Evolutionary conservation across 2,113 vertebrate genomes (phyloP), one percentile per base, ranked within the genome.

Genomic region (Micronycteris hirsuta): DNA sequence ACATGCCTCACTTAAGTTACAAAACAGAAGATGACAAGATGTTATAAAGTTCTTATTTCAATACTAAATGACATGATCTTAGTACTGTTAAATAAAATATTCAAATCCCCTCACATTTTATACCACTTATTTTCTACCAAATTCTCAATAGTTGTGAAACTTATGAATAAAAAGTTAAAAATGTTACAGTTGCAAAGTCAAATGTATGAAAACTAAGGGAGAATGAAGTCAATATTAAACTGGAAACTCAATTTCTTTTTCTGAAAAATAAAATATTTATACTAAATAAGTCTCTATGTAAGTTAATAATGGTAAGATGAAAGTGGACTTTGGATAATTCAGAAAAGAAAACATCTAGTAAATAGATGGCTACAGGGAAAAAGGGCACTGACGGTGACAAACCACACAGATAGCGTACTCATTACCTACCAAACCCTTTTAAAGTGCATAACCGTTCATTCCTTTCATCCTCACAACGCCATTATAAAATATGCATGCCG

Each of bases 191-290:
- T 76, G 20, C 67, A 88, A 93, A 61, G 28, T 31, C 4, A n/a
- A 61, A 26, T 15, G 71, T 65, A 83, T 43, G 19, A 87, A 94
- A 92, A 88, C 20, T 20, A 84, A 67, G 63, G 77, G 49, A 88
- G 45, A 86, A 43, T 14, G 1, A 61, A 70, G 47, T 86, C 63
- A 95, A 56, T 74, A 56, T 65, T 5, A 85, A 45, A 89, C 5
- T 68, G 41, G 61, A 16, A 76, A 52, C 8, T 90, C 54, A 86
- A 67, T 45, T 63, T 49, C 38, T 38, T 45, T 88, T 70, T 86
- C 88, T 94, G 38, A 87, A 63, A 71, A 88, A 49, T n/a, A 85
- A 63, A 73, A 19, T 43, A 95, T 38, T 31, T 17, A 76, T 41
- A 81, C 58, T 92, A 74, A 93, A 33, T 70, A 92, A 78, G 56